Conservation (phyloP, 2,113 vertebrate species). For the Cochlearius cochlearius region DNA sequence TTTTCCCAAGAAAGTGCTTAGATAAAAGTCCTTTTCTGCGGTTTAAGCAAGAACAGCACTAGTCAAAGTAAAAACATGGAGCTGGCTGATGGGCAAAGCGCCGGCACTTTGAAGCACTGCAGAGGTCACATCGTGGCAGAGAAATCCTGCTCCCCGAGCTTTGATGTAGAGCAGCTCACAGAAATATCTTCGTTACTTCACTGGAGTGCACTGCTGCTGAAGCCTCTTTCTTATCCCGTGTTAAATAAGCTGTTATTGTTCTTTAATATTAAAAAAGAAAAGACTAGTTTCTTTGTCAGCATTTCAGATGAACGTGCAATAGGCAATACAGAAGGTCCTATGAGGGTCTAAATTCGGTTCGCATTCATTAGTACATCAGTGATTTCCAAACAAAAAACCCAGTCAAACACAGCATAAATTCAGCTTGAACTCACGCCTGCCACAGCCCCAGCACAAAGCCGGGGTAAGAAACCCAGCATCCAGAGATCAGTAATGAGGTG, state of each 20-base stretch:
- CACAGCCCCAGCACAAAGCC: not conserved
- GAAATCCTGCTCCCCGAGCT: not conserved
- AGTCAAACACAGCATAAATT: not conserved
- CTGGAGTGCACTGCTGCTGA: not conserved
- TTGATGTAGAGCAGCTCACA: conserved; percentile 24
- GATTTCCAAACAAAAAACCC: not conserved
- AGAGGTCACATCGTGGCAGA: conserved; percentile 1
- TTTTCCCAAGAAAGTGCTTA: conserved; percentile 11
- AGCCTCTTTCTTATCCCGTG: not conserved
- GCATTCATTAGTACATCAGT: not conserved
- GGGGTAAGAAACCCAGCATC: not conserved
- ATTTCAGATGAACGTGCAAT: not conserved
- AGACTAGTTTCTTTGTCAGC: not conserved
- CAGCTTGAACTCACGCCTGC: not conserved
- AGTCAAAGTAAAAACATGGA: not conserved
- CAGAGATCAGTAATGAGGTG: not conserved
- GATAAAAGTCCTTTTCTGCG: conserved; percentile 14
- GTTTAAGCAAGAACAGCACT: not conserved
- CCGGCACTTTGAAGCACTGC: not conserved
- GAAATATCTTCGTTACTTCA: not conserved
- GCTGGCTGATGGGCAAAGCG: not conserved
- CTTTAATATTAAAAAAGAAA: not conserved
- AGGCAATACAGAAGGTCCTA: not conserved
- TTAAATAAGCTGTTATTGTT: conserved; percentile 42
- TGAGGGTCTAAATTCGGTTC: not conserved